Conservation (phyloP, 2,797 vertebrate species). For the Xenopus petersii region DNA sequence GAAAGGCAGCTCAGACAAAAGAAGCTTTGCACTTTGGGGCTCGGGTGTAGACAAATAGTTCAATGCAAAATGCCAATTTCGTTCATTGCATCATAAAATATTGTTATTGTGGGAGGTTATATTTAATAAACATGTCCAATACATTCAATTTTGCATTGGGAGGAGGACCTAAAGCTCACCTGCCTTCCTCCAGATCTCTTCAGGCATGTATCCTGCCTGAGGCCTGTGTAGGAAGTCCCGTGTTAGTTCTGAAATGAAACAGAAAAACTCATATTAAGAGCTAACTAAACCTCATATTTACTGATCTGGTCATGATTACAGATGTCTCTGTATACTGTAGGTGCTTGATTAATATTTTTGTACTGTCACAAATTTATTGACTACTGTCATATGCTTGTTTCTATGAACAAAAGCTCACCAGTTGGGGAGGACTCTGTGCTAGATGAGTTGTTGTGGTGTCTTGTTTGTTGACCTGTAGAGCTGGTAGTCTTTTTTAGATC, state of each 20-base stretch:
- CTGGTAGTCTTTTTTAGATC: conserved; percentile 89
- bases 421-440: conserved; percentile 77
- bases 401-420: conserved; percentile 62
- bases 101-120: too few species aligned
- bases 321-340: too few species aligned
- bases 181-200: conserved; percentile 98
- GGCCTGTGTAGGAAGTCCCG: conserved; percentile 84
- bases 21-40: background rate
- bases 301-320: too few species aligned
- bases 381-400: too few species aligned
- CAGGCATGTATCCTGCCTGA: conserved; percentile 86
- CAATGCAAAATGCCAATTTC: too few species aligned
- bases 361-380: too few species aligned
- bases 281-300: too few species aligned
- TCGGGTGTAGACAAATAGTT: too few species aligned
- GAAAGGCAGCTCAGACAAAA: conserved; percentile 41
- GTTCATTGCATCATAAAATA: too few species aligned
- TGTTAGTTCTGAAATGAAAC: conserved; percentile 56
- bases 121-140: too few species aligned
- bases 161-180: conserved; percentile 71
- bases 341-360: too few species aligned
- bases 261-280: background rate
- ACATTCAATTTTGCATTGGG: too few species aligned
- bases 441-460: conserved; percentile 78
- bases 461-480: conserved; percentile 69